These are phyloP conservation scores for Aleadryas rufinucha DNA, from an alignment of 2,113 vertebrate species.

Conservation along the genomic window DNA sequence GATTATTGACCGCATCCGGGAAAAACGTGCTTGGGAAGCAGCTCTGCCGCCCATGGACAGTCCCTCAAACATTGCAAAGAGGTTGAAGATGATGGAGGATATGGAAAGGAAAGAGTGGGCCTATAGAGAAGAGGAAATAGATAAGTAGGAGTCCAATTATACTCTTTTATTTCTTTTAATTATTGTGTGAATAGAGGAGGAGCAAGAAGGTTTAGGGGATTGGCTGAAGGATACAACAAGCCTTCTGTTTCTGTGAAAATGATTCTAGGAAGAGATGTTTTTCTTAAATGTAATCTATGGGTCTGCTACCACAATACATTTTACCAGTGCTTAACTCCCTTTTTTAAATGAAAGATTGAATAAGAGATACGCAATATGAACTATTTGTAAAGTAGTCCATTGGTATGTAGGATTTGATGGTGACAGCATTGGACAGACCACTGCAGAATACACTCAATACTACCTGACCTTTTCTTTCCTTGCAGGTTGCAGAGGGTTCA, in stretches of 20 bases:
- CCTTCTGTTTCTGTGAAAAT: not conserved
- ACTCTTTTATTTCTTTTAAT: not conserved
- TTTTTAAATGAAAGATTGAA: not conserved
- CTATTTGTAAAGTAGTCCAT: not conserved
- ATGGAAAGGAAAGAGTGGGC: slow-evolving; percentile 93
- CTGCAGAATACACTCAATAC: not conserved
- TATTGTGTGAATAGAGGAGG: not conserved
- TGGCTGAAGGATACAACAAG: not conserved
- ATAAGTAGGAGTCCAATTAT: slow-evolving; percentile 75
- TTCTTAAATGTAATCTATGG: not conserved
- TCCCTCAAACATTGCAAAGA: slow-evolving; percentile 73
- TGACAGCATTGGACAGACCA: not conserved
- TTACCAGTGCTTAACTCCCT: not conserved
- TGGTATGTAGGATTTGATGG: not conserved
- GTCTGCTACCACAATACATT: not conserved
- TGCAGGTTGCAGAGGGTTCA: slow-evolving; percentile 83
- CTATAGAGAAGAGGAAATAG: slow-evolving; percentile 88
- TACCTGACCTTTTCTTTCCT: not conserved
- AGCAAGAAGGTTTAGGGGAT: not conserved
- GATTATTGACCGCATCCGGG: slow-evolving; percentile 86
- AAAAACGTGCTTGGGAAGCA: slow-evolving; percentile 85
- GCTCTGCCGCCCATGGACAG: slow-evolving; percentile 80
- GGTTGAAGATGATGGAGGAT: slow-evolving; percentile 86
- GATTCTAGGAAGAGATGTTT: not conserved
- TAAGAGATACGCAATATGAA: not conserved